These are phyloP conservation scores for Propithecus perrieri DNA, from an alignment of 2,797 vertebrate species.

Conservation along the genomic window DNA sequence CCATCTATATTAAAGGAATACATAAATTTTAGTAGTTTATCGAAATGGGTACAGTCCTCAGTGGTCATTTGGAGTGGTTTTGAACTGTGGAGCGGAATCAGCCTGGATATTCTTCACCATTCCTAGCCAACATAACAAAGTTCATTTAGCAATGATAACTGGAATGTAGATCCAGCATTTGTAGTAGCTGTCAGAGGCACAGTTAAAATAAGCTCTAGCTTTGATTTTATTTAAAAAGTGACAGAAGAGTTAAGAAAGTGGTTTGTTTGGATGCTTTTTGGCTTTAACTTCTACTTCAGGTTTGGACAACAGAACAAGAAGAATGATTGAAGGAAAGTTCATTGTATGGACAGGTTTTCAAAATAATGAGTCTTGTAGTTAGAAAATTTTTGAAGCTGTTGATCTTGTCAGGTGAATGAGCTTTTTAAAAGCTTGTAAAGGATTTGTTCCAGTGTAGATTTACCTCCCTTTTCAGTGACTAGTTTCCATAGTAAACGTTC, in stretches of 20 bases:
- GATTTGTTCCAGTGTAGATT: conserved; percentile 4
- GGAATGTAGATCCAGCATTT: neutral
- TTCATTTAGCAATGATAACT: neutral
- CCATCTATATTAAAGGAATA: neutral
- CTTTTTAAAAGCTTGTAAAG: neutral
- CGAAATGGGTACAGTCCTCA: neutral
- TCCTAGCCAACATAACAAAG: neutral
- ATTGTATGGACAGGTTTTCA: neutral
- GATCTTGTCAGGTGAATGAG: neutral
- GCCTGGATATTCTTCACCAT: neutral
- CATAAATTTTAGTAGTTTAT: neutral
- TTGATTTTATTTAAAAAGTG: conserved; percentile 3
- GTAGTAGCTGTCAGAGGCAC: neutral
- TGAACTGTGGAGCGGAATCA: neutral
- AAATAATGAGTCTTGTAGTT: conserved; percentile 4
- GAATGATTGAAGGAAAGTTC: neutral
- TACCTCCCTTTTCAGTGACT: conserved; percentile 6
- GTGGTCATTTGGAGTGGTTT: conserved; percentile 18
- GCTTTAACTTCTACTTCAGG: neutral
- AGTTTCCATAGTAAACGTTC: neutral
- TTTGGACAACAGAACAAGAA: neutral
- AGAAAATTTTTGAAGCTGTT: conserved; percentile 4
- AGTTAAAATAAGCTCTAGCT: neutral
- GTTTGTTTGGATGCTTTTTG: neutral
- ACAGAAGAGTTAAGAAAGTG: neutral